A percentile compares a stretch with the other conserved stretches of the same genome.
Evolutionary conservation across 2,797 vertebrate species (phyloP).

Genomic region (Premnoplex brunnescens): DNA sequence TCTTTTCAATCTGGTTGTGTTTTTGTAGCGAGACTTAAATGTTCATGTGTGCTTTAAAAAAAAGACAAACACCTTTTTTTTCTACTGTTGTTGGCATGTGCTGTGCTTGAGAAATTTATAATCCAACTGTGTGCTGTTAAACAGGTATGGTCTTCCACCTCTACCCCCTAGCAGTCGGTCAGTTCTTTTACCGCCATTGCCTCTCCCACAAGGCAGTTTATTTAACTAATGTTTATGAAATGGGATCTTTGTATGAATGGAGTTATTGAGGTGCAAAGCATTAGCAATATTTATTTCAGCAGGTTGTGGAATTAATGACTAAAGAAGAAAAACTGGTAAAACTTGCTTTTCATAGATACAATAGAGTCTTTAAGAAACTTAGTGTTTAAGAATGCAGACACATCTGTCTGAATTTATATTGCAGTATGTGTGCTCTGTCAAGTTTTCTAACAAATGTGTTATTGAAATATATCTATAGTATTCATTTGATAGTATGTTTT

Average conservation of each 20-base stretch:
- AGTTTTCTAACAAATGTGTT: neutral
- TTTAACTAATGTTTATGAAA: conserved; percentile 26
- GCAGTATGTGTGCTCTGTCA: neutral
- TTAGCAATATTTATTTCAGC: conserved; percentile 42
- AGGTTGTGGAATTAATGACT: neutral
- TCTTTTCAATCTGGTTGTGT: neutral
- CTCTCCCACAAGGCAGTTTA: conserved; percentile 26
- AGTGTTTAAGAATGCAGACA: rapidly evolving
- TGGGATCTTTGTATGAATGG: conserved; percentile 25
- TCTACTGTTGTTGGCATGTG: neutral
- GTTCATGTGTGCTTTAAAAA: neutral
- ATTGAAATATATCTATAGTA: neutral
- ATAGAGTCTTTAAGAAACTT: neutral
- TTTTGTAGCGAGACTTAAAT: neutral
- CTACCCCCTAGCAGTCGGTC: neutral
- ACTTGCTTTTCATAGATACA: neutral
- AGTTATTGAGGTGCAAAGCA: conserved; percentile 35
- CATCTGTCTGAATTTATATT: neutral
- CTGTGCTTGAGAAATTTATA: neutral
- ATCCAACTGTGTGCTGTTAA: neutral
- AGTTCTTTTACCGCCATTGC: neutral
- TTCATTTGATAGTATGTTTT: neutral
- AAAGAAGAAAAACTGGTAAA: conserved; percentile 35
- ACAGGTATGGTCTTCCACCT: conserved; percentile 2
- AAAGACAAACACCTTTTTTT: neutral